phyloP scores from a whole-genome alignment of 2,113 vertebrate species.

The Corythornis madagascariensis region DNA sequence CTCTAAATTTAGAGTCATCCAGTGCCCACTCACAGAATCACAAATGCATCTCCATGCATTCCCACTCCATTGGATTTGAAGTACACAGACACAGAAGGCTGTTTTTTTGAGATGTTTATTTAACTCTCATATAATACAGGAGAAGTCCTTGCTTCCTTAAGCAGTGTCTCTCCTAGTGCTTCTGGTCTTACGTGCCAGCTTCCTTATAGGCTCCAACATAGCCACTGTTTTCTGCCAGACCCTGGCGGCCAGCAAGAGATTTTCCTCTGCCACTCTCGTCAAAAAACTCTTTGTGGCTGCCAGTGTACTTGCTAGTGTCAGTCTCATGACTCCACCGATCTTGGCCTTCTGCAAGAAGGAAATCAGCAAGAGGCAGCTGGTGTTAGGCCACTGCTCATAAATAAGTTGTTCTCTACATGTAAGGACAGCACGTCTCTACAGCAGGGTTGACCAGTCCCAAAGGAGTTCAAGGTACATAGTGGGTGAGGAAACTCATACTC shows the following conservation, averaged over 20 bases:
- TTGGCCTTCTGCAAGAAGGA: slow-evolving; percentile 79
- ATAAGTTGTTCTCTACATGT: not conserved
- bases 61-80: not conserved
- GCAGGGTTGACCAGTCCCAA: fast-evolving
- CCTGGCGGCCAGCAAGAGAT: slow-evolving; percentile 79
- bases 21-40: too few species aligned
- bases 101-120: not conserved
- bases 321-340: slow-evolving; percentile 79
- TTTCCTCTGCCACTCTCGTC: slow-evolving; percentile 86
- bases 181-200: slow-evolving; percentile 82
- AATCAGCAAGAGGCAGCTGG: not conserved
- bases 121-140: not conserved
- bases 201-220: slow-evolving; percentile 87
- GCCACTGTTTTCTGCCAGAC: slow-evolving; percentile 74
- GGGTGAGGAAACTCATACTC: slow-evolving; percentile 18
- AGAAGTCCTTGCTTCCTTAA: not conserved
- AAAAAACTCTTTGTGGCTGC: slow-evolving; percentile 88
- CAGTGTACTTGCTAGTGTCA: slow-evolving; percentile 85
- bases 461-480: not conserved
- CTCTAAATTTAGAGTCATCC: not conserved
- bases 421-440: not conserved
- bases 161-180: not conserved
- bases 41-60: not conserved
- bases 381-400: not conserved
- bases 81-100: not conserved